Evolutionary conservation across 2,797 vertebrate species (phyloP), one percentile per base, ranked within the genome.

Genomic region (Macrochelys suwanniensis): DNA sequence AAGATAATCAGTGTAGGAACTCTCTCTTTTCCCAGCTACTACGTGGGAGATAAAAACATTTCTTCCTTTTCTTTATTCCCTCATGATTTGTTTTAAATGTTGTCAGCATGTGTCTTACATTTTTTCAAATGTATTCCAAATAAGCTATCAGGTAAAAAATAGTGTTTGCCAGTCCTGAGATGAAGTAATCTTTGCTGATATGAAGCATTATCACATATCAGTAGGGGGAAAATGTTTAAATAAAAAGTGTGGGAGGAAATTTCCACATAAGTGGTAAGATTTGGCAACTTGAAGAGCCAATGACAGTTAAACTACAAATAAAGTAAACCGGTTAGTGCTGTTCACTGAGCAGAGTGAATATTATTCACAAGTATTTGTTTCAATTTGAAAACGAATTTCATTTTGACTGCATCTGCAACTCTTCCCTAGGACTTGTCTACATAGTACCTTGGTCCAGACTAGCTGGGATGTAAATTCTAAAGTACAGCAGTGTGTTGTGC

Each of bases 171-270:
- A 88, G 78, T 57, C 49, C 78, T 51, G 88, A 85, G 87, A 89
- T 91, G 82, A 85, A 90, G 71, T 51, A 89, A 91, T 85, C 84
- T 92, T 88, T 80, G 37, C 74, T 87, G 90, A 82, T 59, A 26
- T 25, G 50, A 53, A 68, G 33, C 85, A 90, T 54, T n/a, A 49
- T 54, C 57, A 80, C 80, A 93, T 94, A 93, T 76, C 68, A 80
- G 74, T 4, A 53, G 10, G 59, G n/a, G 59, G n/a, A 82, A 74
- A 49, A 21, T 25, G 82, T 84, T 94, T 79, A 37, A 88, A 92
- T 93, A 82, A 89, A 82, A 89, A 59, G 49, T 1, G 90, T 92
- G 93, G 87, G 94, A 97, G 91, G 96, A 94, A 85, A 91, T 94
- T 84, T 82, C 78, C 89, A 80, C 78, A 26, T n/a, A 23, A 50